Evolutionary conservation across 2,113 vertebrate genomes (phyloP), one percentile per base, ranked within the genome.

Genomic region (Melanerpes aurifrons): DNA sequence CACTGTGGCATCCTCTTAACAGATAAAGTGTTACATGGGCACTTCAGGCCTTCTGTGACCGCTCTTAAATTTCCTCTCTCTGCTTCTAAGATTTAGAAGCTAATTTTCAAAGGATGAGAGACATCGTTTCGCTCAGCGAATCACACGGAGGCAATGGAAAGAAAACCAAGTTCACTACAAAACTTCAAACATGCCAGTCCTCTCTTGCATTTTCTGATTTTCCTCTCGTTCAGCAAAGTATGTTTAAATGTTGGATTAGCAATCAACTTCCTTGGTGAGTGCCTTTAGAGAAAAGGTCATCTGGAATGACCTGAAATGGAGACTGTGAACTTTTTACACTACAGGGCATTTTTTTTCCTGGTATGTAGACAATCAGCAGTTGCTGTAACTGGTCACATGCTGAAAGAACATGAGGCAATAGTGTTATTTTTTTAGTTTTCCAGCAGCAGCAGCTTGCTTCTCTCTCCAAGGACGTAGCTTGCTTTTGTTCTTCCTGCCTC

Each of bases 301-400:
- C 82, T 74, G 71, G 50, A 84, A 89, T 89, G 96, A 95, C 83
- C 90, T 92, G 87, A 93, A 93, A 84, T 45, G 82, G 78, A 89
- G 93, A 89, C 64, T 89, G 63, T 73, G 91, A 91, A 92, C 89
- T 90, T 94, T 80, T 89, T 56, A 87, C 63, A 89, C 85, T 66
- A 70, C 22, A 74, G 89, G 73, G 66, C 89, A 87, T 72, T 93
- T 77, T 64, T 91, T 77, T 89, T 92, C 72, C 93, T 80, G 89
- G 91, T 96, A 94, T 95, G 94, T 12, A 89, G 94, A 89, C 87
- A 72, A 92, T 80, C 95, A 92, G 91, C 85, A 91, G 16, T 93
- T 96, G 89, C 95, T 6, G 79, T 92, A 96, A 94, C 57, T 87
- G 85, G 82, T 96, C 94, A 96, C 91, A 95, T 90, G 94, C 82